Evolutionary conservation across 2,113 vertebrate genomes (phyloP).

Genomic region (Zosterops pallidus): DNA sequence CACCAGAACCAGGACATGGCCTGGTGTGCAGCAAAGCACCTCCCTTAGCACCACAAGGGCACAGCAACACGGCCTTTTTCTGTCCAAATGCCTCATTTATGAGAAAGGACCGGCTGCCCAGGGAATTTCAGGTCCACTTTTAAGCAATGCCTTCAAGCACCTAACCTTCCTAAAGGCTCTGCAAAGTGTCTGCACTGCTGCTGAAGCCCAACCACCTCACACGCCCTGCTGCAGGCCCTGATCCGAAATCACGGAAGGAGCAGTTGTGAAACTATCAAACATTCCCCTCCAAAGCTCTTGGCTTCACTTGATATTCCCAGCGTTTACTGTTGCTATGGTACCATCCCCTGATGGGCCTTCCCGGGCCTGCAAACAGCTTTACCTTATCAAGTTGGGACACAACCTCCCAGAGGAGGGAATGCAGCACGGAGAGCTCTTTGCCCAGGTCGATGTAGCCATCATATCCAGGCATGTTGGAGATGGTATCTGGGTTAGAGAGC

Average conservation of each 20-base stretch:
- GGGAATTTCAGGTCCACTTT: not conserved
- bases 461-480: conserved; percentile 90
- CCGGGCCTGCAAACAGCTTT: conserved; percentile 47
- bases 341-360: not conserved
- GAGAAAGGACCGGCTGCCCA: not conserved
- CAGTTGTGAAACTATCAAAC: not conserved
- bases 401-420: conserved; percentile 93
- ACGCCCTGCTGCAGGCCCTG: not conserved
- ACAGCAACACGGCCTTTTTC: not conserved
- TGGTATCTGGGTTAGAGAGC: conserved; percentile 91
- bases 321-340: not conserved
- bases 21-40: not conserved
- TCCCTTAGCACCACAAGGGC: not conserved
- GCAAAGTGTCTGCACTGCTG: not conserved
- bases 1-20: not conserved
- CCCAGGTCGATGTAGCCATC: conserved; percentile 96
- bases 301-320: not conserved
- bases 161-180: not conserved
- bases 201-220: not conserved
- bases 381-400: conserved; percentile 97
- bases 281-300: not conserved
- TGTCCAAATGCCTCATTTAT: not conserved
- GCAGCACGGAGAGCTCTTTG: conserved; percentile 90
- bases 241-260: not conserved
- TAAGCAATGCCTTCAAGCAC: not conserved